Percentiles rank a stretch among this genome's conserved stretches.
Conservation (phyloP, 2,888 invertebrate genomes). For the Nematopogon swammerdamellus region DNA sequence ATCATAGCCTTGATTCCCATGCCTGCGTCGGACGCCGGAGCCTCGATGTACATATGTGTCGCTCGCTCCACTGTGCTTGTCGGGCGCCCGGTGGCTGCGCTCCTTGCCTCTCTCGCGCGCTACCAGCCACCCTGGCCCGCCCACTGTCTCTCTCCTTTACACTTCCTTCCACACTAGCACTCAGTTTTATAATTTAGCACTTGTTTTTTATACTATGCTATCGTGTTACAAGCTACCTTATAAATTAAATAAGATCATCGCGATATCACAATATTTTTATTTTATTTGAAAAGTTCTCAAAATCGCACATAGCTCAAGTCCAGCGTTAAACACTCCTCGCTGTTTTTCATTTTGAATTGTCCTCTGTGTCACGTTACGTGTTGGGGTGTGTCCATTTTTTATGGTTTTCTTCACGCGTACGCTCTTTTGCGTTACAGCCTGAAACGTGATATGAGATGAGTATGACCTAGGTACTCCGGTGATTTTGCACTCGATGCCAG, state of each 20-base stretch:
- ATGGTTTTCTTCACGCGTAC: too few species aligned
- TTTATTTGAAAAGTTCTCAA: conserved; percentile 12
- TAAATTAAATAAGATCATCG: conserved; percentile 36
- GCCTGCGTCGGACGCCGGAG: conserved; percentile 57
- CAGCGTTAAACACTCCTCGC: conserved; percentile 50
- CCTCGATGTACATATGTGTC: conserved; percentile 27
- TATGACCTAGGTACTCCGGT: too few species aligned
- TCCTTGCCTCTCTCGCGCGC: conserved; percentile 7
- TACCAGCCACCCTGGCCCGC: conserved; percentile 12
- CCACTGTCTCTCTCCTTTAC: conserved; percentile 10
- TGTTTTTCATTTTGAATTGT: conserved; percentile 48
- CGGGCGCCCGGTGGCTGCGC: conserved; percentile 15
- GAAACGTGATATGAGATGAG: too few species aligned
- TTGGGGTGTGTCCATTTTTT: too few species aligned
- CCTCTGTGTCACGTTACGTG: conserved; percentile 33
- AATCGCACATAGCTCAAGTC: conserved; percentile 8
- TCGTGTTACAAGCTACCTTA: conserved; percentile 13
- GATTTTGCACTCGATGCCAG: too few species aligned
- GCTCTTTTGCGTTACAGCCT: too few species aligned
- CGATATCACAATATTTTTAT: conserved; percentile 43
- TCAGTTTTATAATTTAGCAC: too few species aligned
- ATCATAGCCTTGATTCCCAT: conserved; percentile 86
- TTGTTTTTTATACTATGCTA: too few species aligned
- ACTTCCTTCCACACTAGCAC: conserved; percentile 8
- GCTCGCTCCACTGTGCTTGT: conserved; percentile 28